Evolutionary conservation across 2,888 invertebrate species (phyloP), one percentile per base, ranked within the genome.

Genomic region (Synergus japonicus): DNA sequence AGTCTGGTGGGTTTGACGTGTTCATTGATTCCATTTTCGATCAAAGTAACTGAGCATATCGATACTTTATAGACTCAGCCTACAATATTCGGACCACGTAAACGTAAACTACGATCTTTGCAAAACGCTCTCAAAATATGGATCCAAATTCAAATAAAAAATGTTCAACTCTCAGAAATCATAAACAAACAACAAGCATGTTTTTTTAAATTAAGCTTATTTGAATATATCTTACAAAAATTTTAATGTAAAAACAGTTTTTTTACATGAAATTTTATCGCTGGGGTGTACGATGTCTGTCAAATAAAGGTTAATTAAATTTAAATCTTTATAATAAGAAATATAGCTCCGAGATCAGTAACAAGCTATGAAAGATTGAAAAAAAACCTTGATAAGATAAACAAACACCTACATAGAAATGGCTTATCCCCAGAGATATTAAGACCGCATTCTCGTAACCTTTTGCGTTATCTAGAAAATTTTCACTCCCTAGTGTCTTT

Each of bases 1-100:
- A 87, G 80, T 88, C 85, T 86, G 77, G 44, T 73, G 76, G 87
- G 79, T 87, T 85, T 83, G 79, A 69, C 84, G 73, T 83, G 84
- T 84, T 86, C 86, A 87, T 87, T 87, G 87, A 85, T 84, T 87
- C 87, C 84, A 86, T 88, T 88, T 84, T 84, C 87, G 82, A 85
- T 83, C 80, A 83, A 84, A 84, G 82, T 82, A 84, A 81, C 81
- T 81, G 82, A 79, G 83, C 83, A 82, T 82, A 81, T 82, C 82
- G 81, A 81, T 85, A 83, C 85, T 85, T 85, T 84, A 78, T 79
- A 81, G 60, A n/a, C 41, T 15, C 64, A n/a, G 10, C 29, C 15
- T 46, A 37, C 15, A 69, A 69, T 49, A 69, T 69, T 49, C 22
- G 9, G 22, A 10, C 22, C 1, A 22, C 60, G 4, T 0, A 10